Conservation (phyloP, 2,113 vertebrate genomes). For the Anhinga rufa region DNA sequence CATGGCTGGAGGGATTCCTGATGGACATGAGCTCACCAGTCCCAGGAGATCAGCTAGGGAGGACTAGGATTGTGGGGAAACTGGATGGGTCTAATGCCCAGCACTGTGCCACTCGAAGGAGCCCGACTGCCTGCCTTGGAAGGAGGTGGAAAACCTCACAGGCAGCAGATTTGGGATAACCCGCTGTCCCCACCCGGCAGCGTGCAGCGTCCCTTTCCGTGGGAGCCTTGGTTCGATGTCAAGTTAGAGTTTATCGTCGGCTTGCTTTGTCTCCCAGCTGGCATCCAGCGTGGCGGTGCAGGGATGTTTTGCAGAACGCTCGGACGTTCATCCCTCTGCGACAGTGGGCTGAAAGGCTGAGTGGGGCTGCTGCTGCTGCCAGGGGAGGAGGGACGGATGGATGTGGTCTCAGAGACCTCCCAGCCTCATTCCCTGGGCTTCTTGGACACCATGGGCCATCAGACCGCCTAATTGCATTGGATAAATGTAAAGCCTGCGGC, state of each 20-base stretch:
- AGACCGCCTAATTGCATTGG: no score
- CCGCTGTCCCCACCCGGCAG: not conserved
- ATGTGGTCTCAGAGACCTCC: not conserved
- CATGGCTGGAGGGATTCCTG: not conserved
- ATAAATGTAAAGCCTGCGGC: no score
- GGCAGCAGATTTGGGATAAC: no score
- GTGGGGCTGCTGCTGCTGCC: not conserved
- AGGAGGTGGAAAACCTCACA: not conserved
- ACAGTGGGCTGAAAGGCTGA: not conserved
- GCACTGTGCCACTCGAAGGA: fast-evolving
- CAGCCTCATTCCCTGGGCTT: not conserved
- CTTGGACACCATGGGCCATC: not conserved
- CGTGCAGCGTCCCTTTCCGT: no score
- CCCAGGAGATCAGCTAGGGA: not conserved
- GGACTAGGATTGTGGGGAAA: not conserved
- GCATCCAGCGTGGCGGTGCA: not conserved
- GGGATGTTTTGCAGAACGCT: not conserved
- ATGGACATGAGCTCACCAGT: not conserved
- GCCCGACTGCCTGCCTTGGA: not conserved
- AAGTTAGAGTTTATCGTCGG: no score
- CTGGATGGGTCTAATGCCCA: not conserved
- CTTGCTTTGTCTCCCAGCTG: not conserved
- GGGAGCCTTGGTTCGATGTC: not conserved
- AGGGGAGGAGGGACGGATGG: not conserved
- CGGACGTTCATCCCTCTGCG: no score